phyloP scores from a whole-genome alignment of 1,140 invertebrate species.

The Dufourea novaeangliae region DNA sequence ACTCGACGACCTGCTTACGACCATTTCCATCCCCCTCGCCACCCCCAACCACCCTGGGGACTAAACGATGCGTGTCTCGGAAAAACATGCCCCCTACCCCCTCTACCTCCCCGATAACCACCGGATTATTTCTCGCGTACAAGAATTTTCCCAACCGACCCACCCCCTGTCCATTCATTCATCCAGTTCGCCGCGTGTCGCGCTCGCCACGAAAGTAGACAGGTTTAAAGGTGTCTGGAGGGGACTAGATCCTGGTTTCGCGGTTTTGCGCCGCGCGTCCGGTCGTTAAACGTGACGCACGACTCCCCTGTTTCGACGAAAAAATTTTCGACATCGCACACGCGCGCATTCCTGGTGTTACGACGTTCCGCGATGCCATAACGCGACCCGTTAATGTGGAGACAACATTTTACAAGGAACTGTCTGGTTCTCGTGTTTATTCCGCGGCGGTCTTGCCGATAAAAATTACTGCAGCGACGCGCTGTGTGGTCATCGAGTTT shows the following conservation, averaged over 20 bases:
- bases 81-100: background rate
- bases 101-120: background rate
- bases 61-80: constrained; percentile 3
- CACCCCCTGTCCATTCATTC: background rate
- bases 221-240: constrained; percentile 32
- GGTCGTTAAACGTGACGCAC: constrained; percentile 33
- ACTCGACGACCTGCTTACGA: constrained; percentile 11
- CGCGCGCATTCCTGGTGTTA: too few species aligned
- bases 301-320: constrained; percentile 13
- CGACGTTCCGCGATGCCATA: background rate
- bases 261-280: background rate
- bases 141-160: background rate
- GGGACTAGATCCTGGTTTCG: constrained; percentile 28
- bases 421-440: background rate
- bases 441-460: background rate
- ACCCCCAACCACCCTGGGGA: too few species aligned
- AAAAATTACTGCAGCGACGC: too few species aligned
- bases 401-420: background rate
- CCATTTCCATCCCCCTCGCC: background rate
- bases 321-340: background rate
- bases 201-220: background rate
- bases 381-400: background rate
- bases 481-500: too few species aligned
- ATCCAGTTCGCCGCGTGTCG: constrained; percentile 9
- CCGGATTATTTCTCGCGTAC: constrained; percentile 1